A percentile compares a stretch with the other conserved stretches of the same genome.
These are phyloP conservation scores for Mimas tiliae DNA, from an alignment of 2,888 invertebrate species.

Conservation along the genomic window DNA sequence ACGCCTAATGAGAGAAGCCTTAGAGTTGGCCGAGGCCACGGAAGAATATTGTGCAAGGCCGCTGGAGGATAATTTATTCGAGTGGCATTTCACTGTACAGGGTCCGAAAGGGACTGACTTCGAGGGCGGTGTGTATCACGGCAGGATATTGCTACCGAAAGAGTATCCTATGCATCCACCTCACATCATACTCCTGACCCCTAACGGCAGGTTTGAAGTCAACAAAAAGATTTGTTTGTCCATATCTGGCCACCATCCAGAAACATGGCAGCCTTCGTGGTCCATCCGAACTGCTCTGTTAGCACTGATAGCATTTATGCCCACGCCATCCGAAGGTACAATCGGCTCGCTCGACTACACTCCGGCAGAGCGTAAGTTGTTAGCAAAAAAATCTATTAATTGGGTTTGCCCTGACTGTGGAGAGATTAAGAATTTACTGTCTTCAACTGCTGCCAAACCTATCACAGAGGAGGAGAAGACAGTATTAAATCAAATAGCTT, in stretches of 20 bases:
- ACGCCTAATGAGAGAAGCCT: conserved; percentile 95
- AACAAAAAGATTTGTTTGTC: conserved; percentile 98
- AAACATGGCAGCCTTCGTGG: conserved; percentile 99
- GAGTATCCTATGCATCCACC: conserved; percentile 99
- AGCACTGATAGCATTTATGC: conserved; percentile 97
- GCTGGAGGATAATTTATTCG: conserved; percentile 97
- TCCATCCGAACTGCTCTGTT: conserved; percentile 96
- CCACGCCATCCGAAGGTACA: conserved; percentile 94
- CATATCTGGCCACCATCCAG: conserved; percentile 98
- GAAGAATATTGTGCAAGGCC: conserved; percentile 96
- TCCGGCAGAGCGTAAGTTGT: conserved; percentile 90
- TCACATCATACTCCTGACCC: conserved; percentile 95
- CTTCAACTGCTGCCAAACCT: conserved; percentile 77
- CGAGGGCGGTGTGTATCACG: conserved; percentile 96
- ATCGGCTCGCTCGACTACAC: conserved; percentile 96
- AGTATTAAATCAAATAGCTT: conserved; percentile 78
- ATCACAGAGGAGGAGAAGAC: conserved; percentile 79
- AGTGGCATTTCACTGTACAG: conserved; percentile 98
- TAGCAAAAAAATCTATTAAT: conserved; percentile 89
- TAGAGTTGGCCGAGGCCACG: conserved; percentile 93
- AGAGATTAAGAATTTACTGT: conserved; percentile 66
- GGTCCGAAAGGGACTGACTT: conserved; percentile 96
- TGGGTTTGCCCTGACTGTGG: conserved; percentile 77
- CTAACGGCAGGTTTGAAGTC: conserved; percentile 96
- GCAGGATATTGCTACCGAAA: conserved; percentile 94